These are phyloP conservation scores for Platanista minor DNA, from an alignment of 2,113 vertebrate genomes.

Conservation along the genomic window DNA sequence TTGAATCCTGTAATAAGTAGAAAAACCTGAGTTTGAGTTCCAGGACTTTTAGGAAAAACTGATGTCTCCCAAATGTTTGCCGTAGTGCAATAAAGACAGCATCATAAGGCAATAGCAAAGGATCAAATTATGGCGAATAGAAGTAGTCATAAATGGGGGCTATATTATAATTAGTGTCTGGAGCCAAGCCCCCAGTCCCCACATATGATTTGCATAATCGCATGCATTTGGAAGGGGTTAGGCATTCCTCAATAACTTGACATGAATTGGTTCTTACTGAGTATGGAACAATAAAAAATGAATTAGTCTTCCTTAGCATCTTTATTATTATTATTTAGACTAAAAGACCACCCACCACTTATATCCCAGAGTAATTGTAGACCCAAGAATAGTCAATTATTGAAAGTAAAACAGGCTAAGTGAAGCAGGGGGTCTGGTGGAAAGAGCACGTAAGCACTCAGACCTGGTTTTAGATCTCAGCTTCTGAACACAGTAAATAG, in stretches of 20 bases:
- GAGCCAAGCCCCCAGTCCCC: not conserved
- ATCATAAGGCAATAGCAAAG: not conserved
- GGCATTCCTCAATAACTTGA: not conserved
- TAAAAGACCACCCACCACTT: not conserved
- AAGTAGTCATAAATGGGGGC: not conserved
- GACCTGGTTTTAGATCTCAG: not conserved
- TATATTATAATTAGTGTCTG: not conserved
- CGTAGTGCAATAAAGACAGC: not conserved
- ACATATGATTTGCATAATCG: not conserved
- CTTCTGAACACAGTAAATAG: not conserved
- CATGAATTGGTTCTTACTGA: not conserved
- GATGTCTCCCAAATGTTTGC: not conserved
- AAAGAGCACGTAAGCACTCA: not conserved
- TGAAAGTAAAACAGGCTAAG: not conserved
- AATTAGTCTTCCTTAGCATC: not conserved
- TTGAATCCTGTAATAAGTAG: not conserved
- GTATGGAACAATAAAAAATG: not conserved
- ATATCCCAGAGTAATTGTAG: not conserved
- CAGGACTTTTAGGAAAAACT: not conserved
- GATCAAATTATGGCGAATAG: not conserved
- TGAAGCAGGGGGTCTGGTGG: not conserved
- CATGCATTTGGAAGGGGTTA: not conserved
- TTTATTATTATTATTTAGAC: not conserved
- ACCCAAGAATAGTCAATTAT: not conserved
- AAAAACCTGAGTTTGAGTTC: not conserved